Evolutionary conservation across 2,113 vertebrate genomes (phyloP), one percentile per base, ranked within the genome.

Genomic region (Sturnira hondurensis): DNA sequence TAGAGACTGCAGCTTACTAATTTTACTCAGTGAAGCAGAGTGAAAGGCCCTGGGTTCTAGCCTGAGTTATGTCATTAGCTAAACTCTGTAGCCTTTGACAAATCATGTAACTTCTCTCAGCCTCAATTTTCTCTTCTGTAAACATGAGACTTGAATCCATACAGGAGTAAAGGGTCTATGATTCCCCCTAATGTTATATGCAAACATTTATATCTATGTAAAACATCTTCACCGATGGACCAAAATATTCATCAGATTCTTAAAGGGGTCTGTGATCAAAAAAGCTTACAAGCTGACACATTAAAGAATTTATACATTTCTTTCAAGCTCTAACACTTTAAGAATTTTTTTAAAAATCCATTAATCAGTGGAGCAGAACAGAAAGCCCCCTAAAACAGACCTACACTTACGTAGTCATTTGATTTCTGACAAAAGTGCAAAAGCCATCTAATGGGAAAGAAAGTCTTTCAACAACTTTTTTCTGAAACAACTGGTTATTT

Each of bases 341-440:
- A 89, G 36, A 83, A 63, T 80, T 36, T 73, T 93, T 94, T 47
- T 71, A 85, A 82, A 94, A 86, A 67, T 22, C 86, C 10, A n/a
- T 89, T 43, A 84, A 61, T 54, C 70, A 84, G 38, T 92, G 67
- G 33, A 87, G 56, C 47, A 94, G 52, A 96, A 83, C 33, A 84
- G 87, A 86, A 26, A 65, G 47, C n/a, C 47, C 24, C 41, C 95
- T 91, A 43, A 96, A 96, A 86, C 19, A 63, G 36, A 70, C 24
- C 45, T 56, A 52, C 2, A 19, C 11, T 88, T 71, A 81, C 0
- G 26, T 8, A 77, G 67, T 73, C 50, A 86, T 88, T 73, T 80
- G 63, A 85, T 85, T 97, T 91, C 91, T 93, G 70, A 95, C 84
- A 81, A 77, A 97, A 89, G 15, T 90, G 2, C 24, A 56, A 86